These are phyloP conservation scores for Valencia hispanica DNA, from an alignment of 2,797 vertebrate species.

Conservation along the genomic window DNA sequence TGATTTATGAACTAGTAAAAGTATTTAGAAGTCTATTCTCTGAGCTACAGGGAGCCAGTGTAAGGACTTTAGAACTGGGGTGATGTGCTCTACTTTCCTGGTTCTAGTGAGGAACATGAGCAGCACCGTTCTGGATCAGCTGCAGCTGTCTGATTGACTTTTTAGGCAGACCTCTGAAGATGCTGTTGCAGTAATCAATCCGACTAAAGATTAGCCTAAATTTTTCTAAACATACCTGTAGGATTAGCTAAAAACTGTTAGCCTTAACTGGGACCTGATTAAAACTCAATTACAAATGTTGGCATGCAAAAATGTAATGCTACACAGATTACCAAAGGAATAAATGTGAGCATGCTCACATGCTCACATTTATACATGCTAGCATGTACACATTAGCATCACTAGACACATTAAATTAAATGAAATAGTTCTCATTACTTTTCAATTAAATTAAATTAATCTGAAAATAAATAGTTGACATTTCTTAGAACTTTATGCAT, in stretches of 20 bases:
- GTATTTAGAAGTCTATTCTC: too few relatives aligned
- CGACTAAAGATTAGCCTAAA: too few relatives aligned
- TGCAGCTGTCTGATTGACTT: too few relatives aligned
- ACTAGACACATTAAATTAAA: neutral
- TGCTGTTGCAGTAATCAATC: too few relatives aligned
- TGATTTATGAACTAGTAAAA: too few relatives aligned
- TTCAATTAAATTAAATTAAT: neutral
- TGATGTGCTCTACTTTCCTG: too few relatives aligned
- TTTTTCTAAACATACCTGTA: neutral
- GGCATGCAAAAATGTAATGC: neutral
- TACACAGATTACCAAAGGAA: neutral
- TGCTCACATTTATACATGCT: neutral
- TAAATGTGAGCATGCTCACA: neutral
- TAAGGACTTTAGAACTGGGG: too few relatives aligned
- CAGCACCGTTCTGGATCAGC: too few relatives aligned
- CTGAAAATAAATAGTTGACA: neutral
- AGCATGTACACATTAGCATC: neutral
- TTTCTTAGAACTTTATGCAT: neutral
- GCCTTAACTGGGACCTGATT: neutral
- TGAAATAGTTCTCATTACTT: neutral
- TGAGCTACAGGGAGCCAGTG: too few relatives aligned
- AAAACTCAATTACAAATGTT: neutral
- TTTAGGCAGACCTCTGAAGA: too few relatives aligned
- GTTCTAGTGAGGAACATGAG: too few relatives aligned
- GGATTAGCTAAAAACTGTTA: neutral